Conservation (phyloP, 2,113 vertebrate species). For the Erythrocercus mccallii region DNA sequence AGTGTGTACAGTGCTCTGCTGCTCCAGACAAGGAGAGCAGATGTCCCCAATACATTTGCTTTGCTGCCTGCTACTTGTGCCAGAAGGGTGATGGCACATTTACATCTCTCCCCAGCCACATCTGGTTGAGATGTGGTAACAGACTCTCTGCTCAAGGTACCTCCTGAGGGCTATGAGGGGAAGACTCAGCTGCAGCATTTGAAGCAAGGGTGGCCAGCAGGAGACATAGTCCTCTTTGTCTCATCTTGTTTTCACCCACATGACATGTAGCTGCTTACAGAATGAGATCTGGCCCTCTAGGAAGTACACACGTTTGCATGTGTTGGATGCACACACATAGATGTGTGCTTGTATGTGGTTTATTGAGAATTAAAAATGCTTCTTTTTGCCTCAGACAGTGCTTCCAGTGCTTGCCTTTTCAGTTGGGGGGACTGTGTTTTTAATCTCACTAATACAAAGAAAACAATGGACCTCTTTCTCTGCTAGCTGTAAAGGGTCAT, state of each 20-base stretch:
- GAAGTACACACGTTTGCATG: background rate
- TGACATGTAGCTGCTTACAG: background rate
- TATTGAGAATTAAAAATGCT: conserved; percentile 45
- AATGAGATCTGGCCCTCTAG: background rate
- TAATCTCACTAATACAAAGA: conserved; percentile 60
- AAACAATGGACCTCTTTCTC: conserved; percentile 75
- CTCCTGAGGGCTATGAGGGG: background rate
- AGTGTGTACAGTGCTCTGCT: background rate
- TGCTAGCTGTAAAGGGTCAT: conserved; percentile 72
- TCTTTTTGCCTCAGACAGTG: conserved; percentile 42
- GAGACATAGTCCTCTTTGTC: background rate
- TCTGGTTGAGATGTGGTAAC: background rate
- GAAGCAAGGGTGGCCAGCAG: background rate
- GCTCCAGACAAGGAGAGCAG: background rate
- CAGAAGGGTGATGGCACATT: background rate
- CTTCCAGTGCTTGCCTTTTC: conserved; percentile 56
- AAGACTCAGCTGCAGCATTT: background rate
- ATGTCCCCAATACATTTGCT: background rate
- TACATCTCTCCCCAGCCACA: background rate
- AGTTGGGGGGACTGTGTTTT: conserved; percentile 57
- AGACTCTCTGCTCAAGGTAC: background rate
- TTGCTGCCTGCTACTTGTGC: background rate
- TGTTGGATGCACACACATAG: conserved; percentile 8
- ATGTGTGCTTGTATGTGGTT: conserved; percentile 15
- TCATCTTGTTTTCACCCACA: background rate